Conservation (phyloP, 1,140 invertebrate genomes). For the Neodiprion pinetum region DNA sequence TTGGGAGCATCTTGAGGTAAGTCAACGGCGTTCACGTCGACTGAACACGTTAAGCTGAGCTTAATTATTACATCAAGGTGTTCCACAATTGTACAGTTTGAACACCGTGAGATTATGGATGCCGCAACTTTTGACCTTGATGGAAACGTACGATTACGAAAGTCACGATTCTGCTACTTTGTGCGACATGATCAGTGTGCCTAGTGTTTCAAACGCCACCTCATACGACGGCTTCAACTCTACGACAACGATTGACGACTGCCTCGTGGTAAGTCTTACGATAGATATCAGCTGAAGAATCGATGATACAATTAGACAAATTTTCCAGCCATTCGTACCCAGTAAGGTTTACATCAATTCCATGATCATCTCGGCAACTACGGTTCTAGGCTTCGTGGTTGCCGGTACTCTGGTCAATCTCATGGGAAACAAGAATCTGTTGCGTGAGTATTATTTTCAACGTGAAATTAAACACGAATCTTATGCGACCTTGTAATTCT, state of each 20-base stretch:
- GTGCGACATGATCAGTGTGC: slow-evolving; percentile 40
- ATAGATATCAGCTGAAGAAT: background rate
- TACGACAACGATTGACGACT: background rate
- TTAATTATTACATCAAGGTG: too few species aligned
- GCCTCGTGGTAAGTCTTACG: background rate
- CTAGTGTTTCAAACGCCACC: slow-evolving; percentile 24
- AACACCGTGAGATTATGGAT: slow-evolving; percentile 39
- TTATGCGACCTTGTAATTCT: too few species aligned
- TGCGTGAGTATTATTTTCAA: slow-evolving; percentile 15
- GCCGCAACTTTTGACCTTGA: background rate
- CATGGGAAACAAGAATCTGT: slow-evolving; percentile 24
- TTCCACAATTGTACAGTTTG: slow-evolving; percentile 46
- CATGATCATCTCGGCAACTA: slow-evolving; percentile 20
- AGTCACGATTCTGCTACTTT: slow-evolving; percentile 23
- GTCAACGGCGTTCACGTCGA: slow-evolving; percentile 21
- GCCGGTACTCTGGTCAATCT: slow-evolving; percentile 20
- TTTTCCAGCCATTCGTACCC: slow-evolving; percentile 14
- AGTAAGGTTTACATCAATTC: slow-evolving; percentile 26
- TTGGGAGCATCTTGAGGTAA: slow-evolving; percentile 61
- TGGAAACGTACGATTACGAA: background rate
- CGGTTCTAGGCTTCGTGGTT: slow-evolving; percentile 20
- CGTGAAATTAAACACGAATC: too few species aligned
- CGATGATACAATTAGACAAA: background rate
- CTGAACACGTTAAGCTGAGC: background rate
- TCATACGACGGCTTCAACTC: background rate